Evolutionary conservation across 2,888 invertebrate species (phyloP), one percentile per base, ranked within the genome.

Genomic region (Apeira syringaria): DNA sequence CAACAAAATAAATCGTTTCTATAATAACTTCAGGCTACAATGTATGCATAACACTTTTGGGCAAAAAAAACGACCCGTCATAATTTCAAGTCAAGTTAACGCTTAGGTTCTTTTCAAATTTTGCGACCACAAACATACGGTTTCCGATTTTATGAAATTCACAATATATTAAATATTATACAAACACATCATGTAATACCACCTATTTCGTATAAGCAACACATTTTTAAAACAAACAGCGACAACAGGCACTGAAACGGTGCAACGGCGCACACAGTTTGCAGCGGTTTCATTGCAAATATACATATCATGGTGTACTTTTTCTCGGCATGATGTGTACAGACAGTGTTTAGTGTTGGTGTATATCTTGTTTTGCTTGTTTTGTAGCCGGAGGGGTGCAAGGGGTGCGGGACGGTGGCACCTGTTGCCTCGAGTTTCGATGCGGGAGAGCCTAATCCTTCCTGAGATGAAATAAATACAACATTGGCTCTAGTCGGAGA

Each of bases 391-490:
- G 37, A 46, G 18, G 45, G 44, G 39, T 22, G 55, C 35, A 15
- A 34, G 49, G 41, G 53, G 46, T 30, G 32, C 36, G 35, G 45
- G 47, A 43, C 47, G 61, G 51, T 41, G 67, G 73, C 79, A 87
- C 85, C 85, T 87, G 87, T 86, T 87, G 86, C 80, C 69, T 61
- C 66, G 59, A 66, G 65, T 66, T 74, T 66, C 74, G 71, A 68
- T 67, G 75, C 63, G 69, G 60, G 67, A 69, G 65, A 56, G 75
- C 72, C 82, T 85, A 85, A 87, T 86, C 82, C 77, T 65, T 47
- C 52, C 68, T 56, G 72, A 80, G 77, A 83, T 81, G 81, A 80
- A 86, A 86, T 85, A 86, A 82, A 82, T 80, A 80, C 77, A 76
- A 73, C 73, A 74, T 76, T 70, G 74, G 65, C 68, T 68, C 59